Conservation (phyloP, 2,113 vertebrate genomes). For the Accipiter cooperii region DNA sequence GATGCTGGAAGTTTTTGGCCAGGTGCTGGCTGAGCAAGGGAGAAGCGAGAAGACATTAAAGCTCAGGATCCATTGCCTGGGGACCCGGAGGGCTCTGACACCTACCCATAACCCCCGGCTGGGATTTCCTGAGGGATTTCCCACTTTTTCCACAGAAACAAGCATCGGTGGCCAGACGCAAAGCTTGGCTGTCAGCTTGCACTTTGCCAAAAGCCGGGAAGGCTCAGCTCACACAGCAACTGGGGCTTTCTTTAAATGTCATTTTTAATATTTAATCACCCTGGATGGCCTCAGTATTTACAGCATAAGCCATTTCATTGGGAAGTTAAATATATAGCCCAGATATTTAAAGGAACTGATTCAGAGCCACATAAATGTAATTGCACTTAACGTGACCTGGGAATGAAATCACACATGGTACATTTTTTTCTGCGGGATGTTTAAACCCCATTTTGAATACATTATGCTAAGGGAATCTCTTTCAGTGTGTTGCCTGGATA, state of each 20-base stretch:
- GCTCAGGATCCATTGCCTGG: not conserved
- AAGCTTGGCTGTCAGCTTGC: not conserved
- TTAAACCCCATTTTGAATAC: not conserved
- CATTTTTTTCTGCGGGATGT: not conserved
- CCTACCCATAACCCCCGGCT: accelerated
- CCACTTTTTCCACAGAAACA: not conserved
- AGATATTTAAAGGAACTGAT: constrained; percentile 22
- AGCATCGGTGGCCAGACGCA: accelerated
- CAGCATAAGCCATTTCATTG: not conserved
- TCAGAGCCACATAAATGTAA: constrained; percentile 28
- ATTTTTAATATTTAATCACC: constrained; percentile 28
- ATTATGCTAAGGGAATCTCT: not conserved
- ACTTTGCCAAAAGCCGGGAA: not conserved
- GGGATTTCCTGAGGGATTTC: not conserved
- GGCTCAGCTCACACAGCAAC: not conserved
- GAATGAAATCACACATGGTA: not conserved
- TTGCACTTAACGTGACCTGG: not conserved
- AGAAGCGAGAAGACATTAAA: not conserved
- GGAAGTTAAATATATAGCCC: constrained; percentile 6
- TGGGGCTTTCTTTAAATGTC: not conserved
- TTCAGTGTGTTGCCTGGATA: not conserved
- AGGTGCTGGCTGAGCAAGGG: not conserved
- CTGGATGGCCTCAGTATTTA: constrained; percentile 1
- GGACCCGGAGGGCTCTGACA: not conserved
- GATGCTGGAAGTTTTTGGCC: not conserved